These are phyloP conservation scores for Epizoanthus illoricatus DNA, from an alignment of 92 coral and sea anemone genomes.

Conservation along the genomic window DNA sequence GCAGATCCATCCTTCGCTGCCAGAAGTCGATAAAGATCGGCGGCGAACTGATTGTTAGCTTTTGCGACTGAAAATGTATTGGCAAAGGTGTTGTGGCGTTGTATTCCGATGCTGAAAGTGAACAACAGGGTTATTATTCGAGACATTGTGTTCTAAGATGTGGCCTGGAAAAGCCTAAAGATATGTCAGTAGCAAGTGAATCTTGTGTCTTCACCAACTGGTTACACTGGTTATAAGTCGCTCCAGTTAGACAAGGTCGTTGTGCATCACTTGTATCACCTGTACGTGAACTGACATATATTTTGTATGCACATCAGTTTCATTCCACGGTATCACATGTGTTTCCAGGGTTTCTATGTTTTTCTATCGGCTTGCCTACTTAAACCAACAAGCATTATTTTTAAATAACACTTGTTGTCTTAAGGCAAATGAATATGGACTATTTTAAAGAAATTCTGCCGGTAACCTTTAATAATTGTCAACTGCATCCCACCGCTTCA, in stretches of 20 bases:
- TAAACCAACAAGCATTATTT: too few relatives aligned
- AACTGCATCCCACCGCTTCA: too few relatives aligned
- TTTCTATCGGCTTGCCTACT: too few relatives aligned
- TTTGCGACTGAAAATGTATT: slow-evolving; percentile 10
- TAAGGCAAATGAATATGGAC: too few relatives aligned
- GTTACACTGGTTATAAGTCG: background rate
- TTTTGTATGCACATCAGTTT: background rate
- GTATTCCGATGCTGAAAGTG: background rate
- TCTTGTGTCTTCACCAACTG: background rate
- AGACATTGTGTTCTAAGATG: background rate
- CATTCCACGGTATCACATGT: too few relatives aligned
- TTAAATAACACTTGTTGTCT: too few relatives aligned
- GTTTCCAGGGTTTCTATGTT: too few relatives aligned
- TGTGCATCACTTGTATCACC: background rate
- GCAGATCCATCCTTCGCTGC: slow-evolving; percentile 1
- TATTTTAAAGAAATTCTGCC: too few relatives aligned
- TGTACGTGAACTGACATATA: background rate
- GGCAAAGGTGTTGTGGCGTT: background rate
- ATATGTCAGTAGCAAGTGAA: too few relatives aligned
- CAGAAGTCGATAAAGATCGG: slow-evolving; percentile 59
- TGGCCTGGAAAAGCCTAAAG: too few relatives aligned
- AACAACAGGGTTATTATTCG: background rate
- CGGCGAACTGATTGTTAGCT: slow-evolving; percentile 59
- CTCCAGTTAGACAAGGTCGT: background rate
- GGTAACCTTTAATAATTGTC: too few relatives aligned